Evolutionary conservation across 2,797 vertebrate species (phyloP).

Genomic region (Onychomys arenicola): DNA sequence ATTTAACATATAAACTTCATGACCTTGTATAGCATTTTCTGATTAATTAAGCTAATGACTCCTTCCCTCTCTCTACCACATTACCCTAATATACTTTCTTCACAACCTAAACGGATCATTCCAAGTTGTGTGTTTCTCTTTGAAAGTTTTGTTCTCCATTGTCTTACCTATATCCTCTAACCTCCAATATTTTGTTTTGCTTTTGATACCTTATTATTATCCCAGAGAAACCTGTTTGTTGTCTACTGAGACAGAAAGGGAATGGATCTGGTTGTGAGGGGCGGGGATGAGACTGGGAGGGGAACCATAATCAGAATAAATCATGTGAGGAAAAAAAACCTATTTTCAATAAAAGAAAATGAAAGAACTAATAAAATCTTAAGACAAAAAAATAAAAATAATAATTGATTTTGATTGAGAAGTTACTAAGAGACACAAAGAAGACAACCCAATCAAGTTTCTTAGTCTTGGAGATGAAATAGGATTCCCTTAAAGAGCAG

Average conservation of each 20-base stretch:
- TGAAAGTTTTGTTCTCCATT: neutral
- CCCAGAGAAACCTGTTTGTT: neutral
- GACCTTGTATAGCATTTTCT: neutral
- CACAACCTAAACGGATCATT: neutral
- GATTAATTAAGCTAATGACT: neutral
- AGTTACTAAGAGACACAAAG: neutral
- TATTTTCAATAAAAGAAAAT: neutral
- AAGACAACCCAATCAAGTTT: neutral
- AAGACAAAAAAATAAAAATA: neutral
- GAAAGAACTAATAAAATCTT: neutral
- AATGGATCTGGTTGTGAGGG: too few relatives aligned
- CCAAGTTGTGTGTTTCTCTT: neutral
- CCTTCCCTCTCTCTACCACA: fast-evolving
- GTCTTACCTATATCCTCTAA: neutral
- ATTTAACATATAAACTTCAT: neutral
- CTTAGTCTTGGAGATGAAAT: neutral
- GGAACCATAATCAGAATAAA: too few relatives aligned
- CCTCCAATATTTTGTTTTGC: neutral
- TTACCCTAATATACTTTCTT: neutral
- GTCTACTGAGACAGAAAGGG: too few relatives aligned
- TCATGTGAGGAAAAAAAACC: neutral
- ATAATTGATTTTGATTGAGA: neutral
- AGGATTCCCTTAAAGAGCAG: neutral
- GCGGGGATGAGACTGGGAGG: too few relatives aligned
- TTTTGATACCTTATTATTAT: neutral